phyloP scores from a whole-genome alignment of 2,888 invertebrate species.

The Brachyptera risi region DNA sequence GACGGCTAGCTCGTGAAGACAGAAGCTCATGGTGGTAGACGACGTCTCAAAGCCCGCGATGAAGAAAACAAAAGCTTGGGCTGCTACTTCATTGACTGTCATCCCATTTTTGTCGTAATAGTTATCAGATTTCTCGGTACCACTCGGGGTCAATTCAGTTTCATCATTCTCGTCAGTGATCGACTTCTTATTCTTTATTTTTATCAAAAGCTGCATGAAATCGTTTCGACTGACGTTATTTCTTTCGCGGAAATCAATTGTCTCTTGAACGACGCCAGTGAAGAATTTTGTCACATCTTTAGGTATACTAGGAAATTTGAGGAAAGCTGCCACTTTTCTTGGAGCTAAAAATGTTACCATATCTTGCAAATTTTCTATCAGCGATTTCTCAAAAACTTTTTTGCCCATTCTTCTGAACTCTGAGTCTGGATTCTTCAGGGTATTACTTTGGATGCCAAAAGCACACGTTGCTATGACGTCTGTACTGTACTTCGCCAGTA shows the following conservation, averaged over 20 bases:
- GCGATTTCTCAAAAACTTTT: slow-evolving; percentile 34
- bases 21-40: slow-evolving; percentile 56
- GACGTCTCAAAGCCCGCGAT: slow-evolving; percentile 61
- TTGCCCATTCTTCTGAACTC: slow-evolving; percentile 35
- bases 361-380: slow-evolving; percentile 38
- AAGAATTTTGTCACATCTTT: slow-evolving; percentile 37
- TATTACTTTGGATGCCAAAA: slow-evolving; percentile 45
- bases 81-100: slow-evolving; percentile 24
- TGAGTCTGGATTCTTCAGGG: slow-evolving; percentile 29
- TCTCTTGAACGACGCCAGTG: slow-evolving; percentile 44
- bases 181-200: slow-evolving; percentile 28
- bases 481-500: slow-evolving; percentile 42
- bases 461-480: slow-evolving; percentile 48
- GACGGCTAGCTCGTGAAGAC: slow-evolving; percentile 51
- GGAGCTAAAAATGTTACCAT: slow-evolving; percentile 32
- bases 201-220: slow-evolving; percentile 53
- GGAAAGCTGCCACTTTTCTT: slow-evolving; percentile 38
- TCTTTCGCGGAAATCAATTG: slow-evolving; percentile 48
- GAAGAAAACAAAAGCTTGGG: slow-evolving; percentile 34
- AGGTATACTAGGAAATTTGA: slow-evolving; percentile 40
- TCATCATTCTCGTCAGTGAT: slow-evolving; percentile 35
- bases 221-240: slow-evolving; percentile 50
- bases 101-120: slow-evolving; percentile 37
- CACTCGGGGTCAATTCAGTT: slow-evolving; percentile 26
- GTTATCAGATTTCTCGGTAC: slow-evolving; percentile 37